Evolutionary conservation across 2,113 vertebrate species (phyloP).

Genomic region (Halichoerus grypus): DNA sequence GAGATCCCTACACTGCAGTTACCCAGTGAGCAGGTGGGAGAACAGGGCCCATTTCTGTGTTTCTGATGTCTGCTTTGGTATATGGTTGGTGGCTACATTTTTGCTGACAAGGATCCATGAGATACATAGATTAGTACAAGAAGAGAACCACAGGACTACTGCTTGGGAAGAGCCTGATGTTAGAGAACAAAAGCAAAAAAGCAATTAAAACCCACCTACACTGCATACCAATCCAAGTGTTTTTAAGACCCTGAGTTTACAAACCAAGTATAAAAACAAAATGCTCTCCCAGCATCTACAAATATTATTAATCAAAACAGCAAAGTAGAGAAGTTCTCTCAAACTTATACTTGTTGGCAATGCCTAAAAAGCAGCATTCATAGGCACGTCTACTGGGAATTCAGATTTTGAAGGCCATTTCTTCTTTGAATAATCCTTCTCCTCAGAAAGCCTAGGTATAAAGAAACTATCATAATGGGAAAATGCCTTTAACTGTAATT

Average conservation of each 20-base stretch:
- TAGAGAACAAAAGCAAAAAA: neutral
- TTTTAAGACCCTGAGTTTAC: neutral
- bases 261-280: neutral
- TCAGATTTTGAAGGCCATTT: neutral
- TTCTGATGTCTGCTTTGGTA: neutral
- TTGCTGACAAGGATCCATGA: neutral
- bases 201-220: neutral
- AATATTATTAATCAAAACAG: neutral
- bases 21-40: neutral
- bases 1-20: accelerated
- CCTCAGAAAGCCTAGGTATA: neutral
- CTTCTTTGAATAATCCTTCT: neutral
- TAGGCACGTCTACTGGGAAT: accelerated
- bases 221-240: neutral
- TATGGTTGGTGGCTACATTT: neutral
- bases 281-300: neutral
- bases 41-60: neutral
- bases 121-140: neutral
- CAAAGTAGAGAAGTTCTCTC: neutral
- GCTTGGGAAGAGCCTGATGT: neutral
- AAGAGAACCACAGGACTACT: neutral
- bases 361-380: neutral
- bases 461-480: neutral
- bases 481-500: neutral
- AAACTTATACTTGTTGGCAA: neutral